Percentiles rank a stretch among this genome's conserved stretches.
Conservation (phyloP, 2,797 vertebrate genomes). For the Sebastes glaucus region DNA sequence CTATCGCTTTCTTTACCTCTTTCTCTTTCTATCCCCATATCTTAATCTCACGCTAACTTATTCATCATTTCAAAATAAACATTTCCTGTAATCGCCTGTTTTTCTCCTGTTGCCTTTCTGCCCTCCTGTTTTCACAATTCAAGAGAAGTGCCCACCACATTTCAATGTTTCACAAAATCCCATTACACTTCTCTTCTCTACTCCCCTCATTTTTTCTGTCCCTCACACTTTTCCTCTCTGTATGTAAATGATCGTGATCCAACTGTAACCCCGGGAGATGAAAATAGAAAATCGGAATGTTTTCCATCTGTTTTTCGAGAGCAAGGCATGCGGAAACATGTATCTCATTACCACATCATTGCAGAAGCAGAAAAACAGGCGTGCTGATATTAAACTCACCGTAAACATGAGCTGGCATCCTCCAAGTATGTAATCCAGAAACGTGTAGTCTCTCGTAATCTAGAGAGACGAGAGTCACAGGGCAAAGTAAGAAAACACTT, state of each 20-base stretch:
- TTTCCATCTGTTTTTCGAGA: slow-evolving; percentile 38
- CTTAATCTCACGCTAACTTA: neutral
- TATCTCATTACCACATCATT: slow-evolving; percentile 37
- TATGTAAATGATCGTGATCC: slow-evolving; percentile 49
- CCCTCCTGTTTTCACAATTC: neutral
- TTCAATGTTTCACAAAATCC: neutral
- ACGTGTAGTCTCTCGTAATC: slow-evolving; percentile 95
- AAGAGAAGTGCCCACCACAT: neutral
- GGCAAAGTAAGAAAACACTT: neutral
- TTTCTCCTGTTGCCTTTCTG: neutral
- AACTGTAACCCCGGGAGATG: slow-evolving; percentile 30
- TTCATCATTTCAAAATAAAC: neutral
- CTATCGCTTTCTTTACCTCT: neutral
- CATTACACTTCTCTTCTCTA: neutral
- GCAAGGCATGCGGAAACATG: slow-evolving; percentile 12
- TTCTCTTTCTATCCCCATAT: neutral
- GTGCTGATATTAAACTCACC: slow-evolving; percentile 83
- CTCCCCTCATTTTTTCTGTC: neutral
- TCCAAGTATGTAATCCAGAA: slow-evolving; percentile 97
- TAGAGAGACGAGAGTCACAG: slow-evolving; percentile 64
- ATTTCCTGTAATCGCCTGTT: neutral
- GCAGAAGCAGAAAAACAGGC: slow-evolving; percentile 3
- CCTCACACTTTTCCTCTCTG: slow-evolving; percentile 7
- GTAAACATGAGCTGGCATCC: slow-evolving; percentile 99
- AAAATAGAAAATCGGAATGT: slow-evolving; percentile 38